Percentiles rank a stretch among this genome's conserved stretches.
Conservation (phyloP, 2,888 invertebrate species). For the Gortyna flavago region DNA sequence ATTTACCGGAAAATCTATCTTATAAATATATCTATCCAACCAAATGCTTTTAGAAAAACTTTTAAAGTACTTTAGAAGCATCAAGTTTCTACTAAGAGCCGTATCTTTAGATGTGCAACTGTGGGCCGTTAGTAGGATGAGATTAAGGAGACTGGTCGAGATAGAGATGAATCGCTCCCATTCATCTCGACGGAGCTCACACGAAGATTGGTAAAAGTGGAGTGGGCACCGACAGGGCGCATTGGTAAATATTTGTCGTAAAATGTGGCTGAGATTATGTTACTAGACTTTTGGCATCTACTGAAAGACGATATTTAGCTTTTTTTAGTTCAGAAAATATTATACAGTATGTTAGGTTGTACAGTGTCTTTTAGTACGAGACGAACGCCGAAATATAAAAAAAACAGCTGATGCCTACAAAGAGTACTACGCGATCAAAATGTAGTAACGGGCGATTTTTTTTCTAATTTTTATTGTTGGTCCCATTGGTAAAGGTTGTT, state of each 20-base stretch:
- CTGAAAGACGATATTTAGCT: neutral
- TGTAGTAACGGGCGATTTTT: neutral
- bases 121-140: slow-evolving; percentile 50
- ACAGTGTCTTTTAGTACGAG: neutral
- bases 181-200: slow-evolving; percentile 61
- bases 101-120: slow-evolving; percentile 60
- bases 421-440: neutral
- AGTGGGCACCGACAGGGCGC: neutral
- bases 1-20: neutral
- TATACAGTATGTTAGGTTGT: neutral
- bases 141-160: slow-evolving; percentile 66
- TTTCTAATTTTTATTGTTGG: neutral
- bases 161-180: slow-evolving; percentile 70
- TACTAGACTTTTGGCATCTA: neutral
- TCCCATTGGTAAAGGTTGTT: neutral
- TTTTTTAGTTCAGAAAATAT: neutral
- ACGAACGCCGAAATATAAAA: neutral
- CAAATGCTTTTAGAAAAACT: slow-evolving; percentile 26
- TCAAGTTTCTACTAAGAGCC: slow-evolving; percentile 33
- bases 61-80: slow-evolving; percentile 31
- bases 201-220: slow-evolving; percentile 54
- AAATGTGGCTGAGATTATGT: neutral
- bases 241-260: slow-evolving; percentile 3
- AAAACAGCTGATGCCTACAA: neutral
- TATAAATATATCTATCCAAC: neutral